Conservation (phyloP, 2,888 invertebrate genomes). For the Heterodera filipjevi region DNA sequence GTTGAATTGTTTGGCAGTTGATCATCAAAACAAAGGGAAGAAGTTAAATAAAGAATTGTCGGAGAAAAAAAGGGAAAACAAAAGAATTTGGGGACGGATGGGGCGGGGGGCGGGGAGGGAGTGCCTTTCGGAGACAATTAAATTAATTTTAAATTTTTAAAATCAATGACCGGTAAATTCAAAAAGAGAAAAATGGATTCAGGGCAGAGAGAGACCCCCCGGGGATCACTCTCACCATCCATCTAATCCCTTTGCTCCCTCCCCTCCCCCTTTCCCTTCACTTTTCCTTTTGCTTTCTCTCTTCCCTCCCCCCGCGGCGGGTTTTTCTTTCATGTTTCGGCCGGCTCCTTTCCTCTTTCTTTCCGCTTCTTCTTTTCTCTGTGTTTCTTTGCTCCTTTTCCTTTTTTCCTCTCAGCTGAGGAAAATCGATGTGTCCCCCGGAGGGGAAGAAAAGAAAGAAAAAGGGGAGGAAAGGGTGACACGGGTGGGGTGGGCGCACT, state of each 20-base stretch:
- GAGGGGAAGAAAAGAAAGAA: background rate
- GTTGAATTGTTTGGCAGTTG: too few species aligned
- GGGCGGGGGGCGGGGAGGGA: too few species aligned
- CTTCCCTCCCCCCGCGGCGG: too few species aligned
- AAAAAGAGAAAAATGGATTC: too few species aligned
- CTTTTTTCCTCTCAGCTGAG: background rate
- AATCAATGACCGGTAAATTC: too few species aligned
- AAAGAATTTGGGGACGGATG: too few species aligned
- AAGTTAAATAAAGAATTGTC: too few species aligned
- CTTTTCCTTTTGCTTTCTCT: background rate
- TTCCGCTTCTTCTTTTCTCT: background rate
- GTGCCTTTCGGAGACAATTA: too few species aligned
- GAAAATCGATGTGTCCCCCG: background rate
- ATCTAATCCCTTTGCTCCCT: background rate
- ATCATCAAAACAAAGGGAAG: too few species aligned
- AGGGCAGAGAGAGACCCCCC: background rate
- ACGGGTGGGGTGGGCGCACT: conserved; percentile 3
- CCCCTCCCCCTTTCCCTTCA: background rate
- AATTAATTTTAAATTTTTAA: too few species aligned
- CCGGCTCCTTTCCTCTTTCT: background rate
- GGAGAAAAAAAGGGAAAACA: too few species aligned
- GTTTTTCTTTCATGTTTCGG: too few species aligned
- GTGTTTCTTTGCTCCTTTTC: background rate
- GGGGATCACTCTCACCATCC: background rate
- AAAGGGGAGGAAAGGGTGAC: background rate